phyloP scores from a whole-genome alignment of 2,888 invertebrate genomes.

The Crocallis elinguaria region DNA sequence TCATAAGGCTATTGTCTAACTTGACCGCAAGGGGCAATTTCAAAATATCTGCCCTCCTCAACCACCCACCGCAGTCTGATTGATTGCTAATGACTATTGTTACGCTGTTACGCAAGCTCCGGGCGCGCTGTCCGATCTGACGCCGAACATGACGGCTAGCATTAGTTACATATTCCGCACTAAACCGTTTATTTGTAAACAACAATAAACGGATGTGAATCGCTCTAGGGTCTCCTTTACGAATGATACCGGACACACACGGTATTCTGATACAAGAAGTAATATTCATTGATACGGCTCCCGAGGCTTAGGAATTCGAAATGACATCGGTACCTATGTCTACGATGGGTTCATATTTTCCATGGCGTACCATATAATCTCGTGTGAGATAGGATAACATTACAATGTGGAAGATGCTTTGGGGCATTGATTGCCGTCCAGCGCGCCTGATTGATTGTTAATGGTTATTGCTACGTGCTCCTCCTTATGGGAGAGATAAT shows the following conservation, averaged over 20 bases:
- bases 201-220: constrained; percentile 68
- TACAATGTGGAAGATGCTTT: constrained; percentile 50
- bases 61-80: constrained; percentile 70
- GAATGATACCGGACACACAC: constrained; percentile 64
- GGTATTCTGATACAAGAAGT: constrained; percentile 51
- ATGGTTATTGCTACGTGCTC: constrained; percentile 61
- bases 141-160: constrained; percentile 64
- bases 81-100: constrained; percentile 81
- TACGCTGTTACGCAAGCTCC: constrained; percentile 69
- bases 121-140: constrained; percentile 57
- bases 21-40: constrained; percentile 70
- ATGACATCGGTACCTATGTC: constrained; percentile 59
- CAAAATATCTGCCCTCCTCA: constrained; percentile 51
- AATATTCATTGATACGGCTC: constrained; percentile 63
- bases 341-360: constrained; percentile 62
- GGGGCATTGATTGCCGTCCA: constrained; percentile 50
- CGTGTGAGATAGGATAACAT: constrained; percentile 43
- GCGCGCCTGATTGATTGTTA: constrained; percentile 64
- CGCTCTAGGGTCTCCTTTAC: constrained; percentile 61
- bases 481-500: constrained; percentile 47
- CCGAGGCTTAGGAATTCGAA: constrained; percentile 58
- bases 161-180: constrained; percentile 63
- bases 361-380: constrained; percentile 52
- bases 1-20: constrained; percentile 33
- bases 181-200: constrained; percentile 63